Evolutionary conservation across 2,888 invertebrate genomes (phyloP).

Genomic region (Norana najaformis): DNA sequence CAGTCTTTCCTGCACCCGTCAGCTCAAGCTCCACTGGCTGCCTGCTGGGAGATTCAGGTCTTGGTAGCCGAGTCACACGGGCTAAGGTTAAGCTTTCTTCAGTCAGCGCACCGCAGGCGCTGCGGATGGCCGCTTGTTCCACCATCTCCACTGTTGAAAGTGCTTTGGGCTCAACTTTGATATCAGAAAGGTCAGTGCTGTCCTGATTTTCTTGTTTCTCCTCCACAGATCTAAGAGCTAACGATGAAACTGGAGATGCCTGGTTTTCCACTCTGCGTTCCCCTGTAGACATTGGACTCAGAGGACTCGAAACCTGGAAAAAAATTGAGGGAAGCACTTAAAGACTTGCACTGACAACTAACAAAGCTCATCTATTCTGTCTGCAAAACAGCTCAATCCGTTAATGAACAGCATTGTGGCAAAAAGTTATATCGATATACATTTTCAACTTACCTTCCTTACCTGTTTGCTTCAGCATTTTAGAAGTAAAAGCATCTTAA

Average conservation of each 20-base stretch:
- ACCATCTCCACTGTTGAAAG: not conserved
- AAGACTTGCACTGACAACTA: not conserved
- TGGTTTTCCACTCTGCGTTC: not conserved
- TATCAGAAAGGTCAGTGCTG: not conserved
- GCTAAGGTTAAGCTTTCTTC: not conserved
- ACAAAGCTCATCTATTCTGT: not conserved
- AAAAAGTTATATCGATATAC: no score
- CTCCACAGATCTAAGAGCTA: not conserved
- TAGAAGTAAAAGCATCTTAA: no score
- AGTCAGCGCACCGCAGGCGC: not conserved
- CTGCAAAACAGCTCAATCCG: not conserved
- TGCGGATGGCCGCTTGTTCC: not conserved
- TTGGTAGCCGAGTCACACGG: not conserved
- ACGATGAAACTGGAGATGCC: not conserved
- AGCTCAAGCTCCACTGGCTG: not conserved
- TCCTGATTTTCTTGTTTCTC: not conserved
- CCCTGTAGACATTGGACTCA: not conserved
- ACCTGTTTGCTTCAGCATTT: no score
- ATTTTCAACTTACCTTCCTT: no score
- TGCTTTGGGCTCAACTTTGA: not conserved
- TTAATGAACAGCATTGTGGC: not conserved
- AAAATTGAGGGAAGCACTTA: not conserved
- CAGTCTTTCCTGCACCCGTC: not conserved
- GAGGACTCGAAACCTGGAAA: conserved; percentile 18
- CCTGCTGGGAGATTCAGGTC: not conserved